These are phyloP conservation scores for Rhodinocichla rosea DNA, from an alignment of 2,113 vertebrate species.

Conservation along the genomic window DNA sequence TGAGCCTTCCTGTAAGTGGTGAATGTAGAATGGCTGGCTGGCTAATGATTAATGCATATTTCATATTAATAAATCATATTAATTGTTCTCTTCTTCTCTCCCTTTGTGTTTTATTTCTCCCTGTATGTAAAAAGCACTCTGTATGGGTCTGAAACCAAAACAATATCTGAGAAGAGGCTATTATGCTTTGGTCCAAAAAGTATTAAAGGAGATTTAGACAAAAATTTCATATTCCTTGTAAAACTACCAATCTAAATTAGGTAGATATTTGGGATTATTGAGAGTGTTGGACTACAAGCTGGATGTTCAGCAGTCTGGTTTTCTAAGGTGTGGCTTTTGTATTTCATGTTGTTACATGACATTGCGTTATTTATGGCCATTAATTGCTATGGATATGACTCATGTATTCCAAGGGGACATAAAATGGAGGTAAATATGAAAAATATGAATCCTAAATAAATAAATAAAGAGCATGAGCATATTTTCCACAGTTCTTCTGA, in stretches of 20 bases:
- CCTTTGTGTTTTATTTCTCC: not conserved
- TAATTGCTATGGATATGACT: not conserved
- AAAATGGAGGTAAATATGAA: not conserved
- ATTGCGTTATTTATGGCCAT: not conserved
- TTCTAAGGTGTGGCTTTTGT: accelerated
- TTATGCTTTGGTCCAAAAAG: not conserved
- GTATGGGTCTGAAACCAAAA: not conserved
- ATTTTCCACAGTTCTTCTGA: not conserved
- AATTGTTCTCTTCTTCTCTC: conserved; percentile 28
- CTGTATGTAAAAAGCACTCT: not conserved
- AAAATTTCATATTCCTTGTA: not conserved
- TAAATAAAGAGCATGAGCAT: not conserved
- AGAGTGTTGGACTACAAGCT: not conserved
- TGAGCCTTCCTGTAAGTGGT: conserved; percentile 42
- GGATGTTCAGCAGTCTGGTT: not conserved
- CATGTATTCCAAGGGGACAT: not conserved
- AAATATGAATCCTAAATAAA: not conserved
- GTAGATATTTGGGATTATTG: not conserved
- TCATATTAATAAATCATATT: conserved; percentile 57
- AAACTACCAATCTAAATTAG: not conserved
- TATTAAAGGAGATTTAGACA: not conserved
- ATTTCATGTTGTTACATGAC: not conserved
- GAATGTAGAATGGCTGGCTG: conserved; percentile 7
- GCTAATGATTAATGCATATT: conserved; percentile 56
- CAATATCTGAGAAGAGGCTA: not conserved